Evolutionary conservation across 2,888 invertebrate species (phyloP), one percentile per base, ranked within the genome.

Genomic region (Leptarthrus brevirostris): DNA sequence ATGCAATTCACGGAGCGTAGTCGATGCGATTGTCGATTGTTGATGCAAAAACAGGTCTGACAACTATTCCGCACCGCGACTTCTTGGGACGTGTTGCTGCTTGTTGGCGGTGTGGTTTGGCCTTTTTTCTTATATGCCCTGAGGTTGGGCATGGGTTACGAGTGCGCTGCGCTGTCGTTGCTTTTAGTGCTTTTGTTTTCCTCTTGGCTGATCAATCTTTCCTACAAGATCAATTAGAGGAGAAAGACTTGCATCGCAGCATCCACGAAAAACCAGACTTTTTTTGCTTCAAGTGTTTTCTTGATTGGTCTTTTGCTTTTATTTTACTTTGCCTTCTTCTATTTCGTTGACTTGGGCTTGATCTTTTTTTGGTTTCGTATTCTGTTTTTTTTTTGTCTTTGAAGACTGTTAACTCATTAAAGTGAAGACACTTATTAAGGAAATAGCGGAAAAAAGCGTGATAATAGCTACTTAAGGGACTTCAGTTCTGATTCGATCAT

Each of bases 191-290:
- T 44, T 44, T 44, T 44, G 1, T 14, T 44, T 44, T 44, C n/a
- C n/a, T 14, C 12, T 44, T 44, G 5, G 8, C 30, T 44, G 44
- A 14, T 44, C 16, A 8, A 14, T 44, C 44, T 44, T 44, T 44
- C n/a, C 44, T 12, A 44, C 44, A 44, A 44, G 44, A 44, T 44
- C 44, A 44, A 44, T 44, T 44, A 44, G 12, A 44, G 44, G 44
- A 44, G 44, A 44, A 44, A 44, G 44, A 44, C 44, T 44, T 44
- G 44, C 44, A 44, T 44, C 44, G n/a, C 44, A 44, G 16, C 44
- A 44, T 44, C 44, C 44, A 44, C 12, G 5, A 4, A 44, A 12
- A 44, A 44, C 44, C 12, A 44, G 12, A 14, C 44, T n/a, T n/a
- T n/a, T n/a, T n/a, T n/a, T n/a, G n/a, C n/a, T n/a, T n/a, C 36